Evolutionary conservation across 1,140 invertebrate genomes (phyloP), one percentile per base, ranked within the genome.

Genomic region (Cecropterus lyciades): DNA sequence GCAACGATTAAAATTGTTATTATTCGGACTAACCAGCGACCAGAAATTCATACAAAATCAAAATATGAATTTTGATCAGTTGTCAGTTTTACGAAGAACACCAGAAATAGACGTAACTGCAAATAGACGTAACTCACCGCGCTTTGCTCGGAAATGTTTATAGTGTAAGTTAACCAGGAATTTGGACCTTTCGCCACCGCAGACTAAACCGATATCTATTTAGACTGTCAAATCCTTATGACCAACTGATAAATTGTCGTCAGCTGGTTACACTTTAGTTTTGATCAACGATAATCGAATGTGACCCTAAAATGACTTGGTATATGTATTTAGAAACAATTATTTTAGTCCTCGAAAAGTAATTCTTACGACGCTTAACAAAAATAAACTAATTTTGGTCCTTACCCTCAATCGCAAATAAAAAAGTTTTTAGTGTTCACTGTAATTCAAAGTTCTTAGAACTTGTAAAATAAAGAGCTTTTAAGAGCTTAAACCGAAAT

Each of bases 211-310:
- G 53, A 43, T 43, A 56, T 43, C 37, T 56, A 43, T 56, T 56
- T 56, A 33, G 43, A 56, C 53, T 56, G 53, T 56, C 53, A 56
- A 56, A 43, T 43, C 53, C 53, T 16, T 56, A 56, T 56, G 53
- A 43, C 53, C 37, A 43, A 43, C 53, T 56, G 53, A 56, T 56
- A 56, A 56, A 56, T 56, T 56, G 53, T 56, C 43, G 37, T 56
- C 53, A 56, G 53, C 37, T n/a, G 37, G 53, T 56, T 56, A 43
- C 53, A 56, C 53, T 56, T 56, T 43, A 14, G 53, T 56, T 56
- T 56, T 56, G 53, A 56, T 43, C 37, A 33, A 56, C 53, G 37
- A 43, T 56, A 56, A 56, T 56, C 53, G 42, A 43, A 56, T 56
- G 33, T 56, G 37, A 42, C 53, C 15, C 15, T 4, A 11, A 13